Percentiles rank a stretch among this genome's conserved stretches.
Conservation (phyloP, 2,113 vertebrate species). For the Dipodomys spectabilis region DNA sequence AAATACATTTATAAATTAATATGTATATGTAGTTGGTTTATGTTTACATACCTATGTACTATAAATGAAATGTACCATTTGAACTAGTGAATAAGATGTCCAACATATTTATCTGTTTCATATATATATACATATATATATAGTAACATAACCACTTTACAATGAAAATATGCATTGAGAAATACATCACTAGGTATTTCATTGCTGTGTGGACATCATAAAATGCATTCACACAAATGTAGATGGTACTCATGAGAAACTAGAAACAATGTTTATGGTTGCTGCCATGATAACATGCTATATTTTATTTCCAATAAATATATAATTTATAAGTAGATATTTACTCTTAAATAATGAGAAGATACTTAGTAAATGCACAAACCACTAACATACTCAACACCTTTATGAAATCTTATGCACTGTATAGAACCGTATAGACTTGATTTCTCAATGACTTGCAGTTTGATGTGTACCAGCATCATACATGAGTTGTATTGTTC, state of each 20-base stretch:
- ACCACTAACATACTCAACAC: no score
- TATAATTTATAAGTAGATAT: neutral
- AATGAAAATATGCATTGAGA: neutral
- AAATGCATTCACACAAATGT: neutral
- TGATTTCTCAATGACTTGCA: neutral
- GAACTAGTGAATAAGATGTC: no score
- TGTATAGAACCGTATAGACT: neutral
- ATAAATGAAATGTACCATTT: neutral
- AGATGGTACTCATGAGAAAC: neutral
- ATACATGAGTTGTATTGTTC: neutral
- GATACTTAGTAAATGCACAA: no score
- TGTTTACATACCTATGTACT: neutral
- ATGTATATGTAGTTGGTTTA: neutral
- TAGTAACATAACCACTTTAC: neutral
- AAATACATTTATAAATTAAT: neutral
- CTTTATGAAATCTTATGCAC: neutral
- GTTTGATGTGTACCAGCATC: neutral
- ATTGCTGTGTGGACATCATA: neutral
- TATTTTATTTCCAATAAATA: neutral
- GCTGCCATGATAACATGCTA: neutral
- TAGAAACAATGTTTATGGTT: neutral
- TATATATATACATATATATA: neutral
- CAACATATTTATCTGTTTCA: neutral
- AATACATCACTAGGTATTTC: neutral
- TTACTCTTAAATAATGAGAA: neutral